phyloP scores from a whole-genome alignment of 2,797 vertebrate genomes.

The Botia almorhae region DNA sequence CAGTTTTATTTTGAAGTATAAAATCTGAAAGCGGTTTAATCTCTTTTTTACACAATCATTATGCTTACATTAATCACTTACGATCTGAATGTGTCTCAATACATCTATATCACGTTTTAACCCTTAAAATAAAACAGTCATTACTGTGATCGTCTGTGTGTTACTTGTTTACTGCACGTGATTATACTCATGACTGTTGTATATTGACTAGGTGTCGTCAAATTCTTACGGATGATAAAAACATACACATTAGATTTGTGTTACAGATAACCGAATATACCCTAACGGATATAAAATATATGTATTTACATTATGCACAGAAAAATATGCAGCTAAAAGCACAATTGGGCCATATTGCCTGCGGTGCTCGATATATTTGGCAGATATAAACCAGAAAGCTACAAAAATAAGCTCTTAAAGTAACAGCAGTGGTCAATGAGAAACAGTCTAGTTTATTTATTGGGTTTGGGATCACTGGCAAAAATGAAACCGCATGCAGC shows the following conservation, averaged over 20 bases:
- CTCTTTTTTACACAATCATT: constrained; percentile 27
- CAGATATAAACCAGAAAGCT: constrained; percentile 23
- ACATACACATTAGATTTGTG: constrained; percentile 36
- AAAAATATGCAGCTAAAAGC: constrained; percentile 60
- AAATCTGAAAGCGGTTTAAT: constrained; percentile 40
- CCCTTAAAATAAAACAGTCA: constrained; percentile 32
- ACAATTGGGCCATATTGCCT: constrained; percentile 62
- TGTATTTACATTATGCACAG: constrained; percentile 81
- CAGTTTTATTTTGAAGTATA: constrained; percentile 49
- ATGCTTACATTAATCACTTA: neutral
- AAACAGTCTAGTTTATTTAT: neutral
- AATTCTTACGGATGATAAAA: constrained; percentile 14
- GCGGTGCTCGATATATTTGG: constrained; percentile 14
- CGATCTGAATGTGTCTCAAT: neutral
- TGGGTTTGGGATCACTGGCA: constrained; percentile 6
- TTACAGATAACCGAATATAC: constrained; percentile 20
- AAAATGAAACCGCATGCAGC: neutral
- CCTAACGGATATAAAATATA: constrained; percentile 55
- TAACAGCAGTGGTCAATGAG: neutral
- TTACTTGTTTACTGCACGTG: neutral
- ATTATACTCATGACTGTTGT: neutral
- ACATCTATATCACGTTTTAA: neutral
- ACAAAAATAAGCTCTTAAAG: neutral
- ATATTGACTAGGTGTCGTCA: constrained; percentile 11
- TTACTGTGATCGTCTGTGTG: neutral